phyloP scores from a whole-genome alignment of 2,888 invertebrate genomes.

The Crossocerus cetratus region DNA sequence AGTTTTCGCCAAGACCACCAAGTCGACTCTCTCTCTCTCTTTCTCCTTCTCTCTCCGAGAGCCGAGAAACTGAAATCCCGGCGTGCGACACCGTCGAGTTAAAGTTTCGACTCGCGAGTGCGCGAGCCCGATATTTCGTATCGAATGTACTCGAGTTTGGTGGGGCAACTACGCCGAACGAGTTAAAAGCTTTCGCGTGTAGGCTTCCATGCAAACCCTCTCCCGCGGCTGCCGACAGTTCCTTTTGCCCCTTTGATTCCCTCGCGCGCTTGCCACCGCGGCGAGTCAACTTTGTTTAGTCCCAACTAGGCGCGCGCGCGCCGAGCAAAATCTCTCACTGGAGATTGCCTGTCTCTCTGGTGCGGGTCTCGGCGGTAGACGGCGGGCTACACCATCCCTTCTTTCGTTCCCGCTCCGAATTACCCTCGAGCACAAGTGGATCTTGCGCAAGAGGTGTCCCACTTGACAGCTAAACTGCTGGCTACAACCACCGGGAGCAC shows the following conservation, averaged over 20 bases:
- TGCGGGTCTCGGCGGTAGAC: too few species aligned
- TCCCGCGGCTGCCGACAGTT: conserved; percentile 13
- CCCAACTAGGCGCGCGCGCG: background rate
- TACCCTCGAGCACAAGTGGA: too few species aligned
- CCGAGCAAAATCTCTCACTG: background rate
- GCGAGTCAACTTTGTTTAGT: background rate
- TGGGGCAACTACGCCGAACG: conserved; percentile 15
- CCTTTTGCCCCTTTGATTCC: conserved; percentile 17
- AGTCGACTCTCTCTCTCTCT: too few species aligned
- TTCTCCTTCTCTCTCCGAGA: too few species aligned
- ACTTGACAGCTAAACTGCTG: too few species aligned
- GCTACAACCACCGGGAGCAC: too few species aligned
- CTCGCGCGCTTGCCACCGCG: background rate
- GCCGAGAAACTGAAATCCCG: conserved; percentile 2
- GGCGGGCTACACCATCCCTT: too few species aligned
- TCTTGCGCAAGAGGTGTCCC: too few species aligned
- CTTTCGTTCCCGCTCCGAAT: too few species aligned
- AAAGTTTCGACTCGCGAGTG: conserved; percentile 11
- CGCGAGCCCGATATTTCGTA: background rate
- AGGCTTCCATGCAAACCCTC: conserved; percentile 9
- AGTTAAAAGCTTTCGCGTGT: conserved; percentile 56
- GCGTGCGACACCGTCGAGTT: conserved; percentile 12
- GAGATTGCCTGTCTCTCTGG: too few species aligned
- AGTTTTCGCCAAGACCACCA: conserved; percentile 15
- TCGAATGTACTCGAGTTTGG: conserved; percentile 28